A percentile compares a stretch with the other conserved stretches of the same genome.
Conservation (phyloP, 2,888 invertebrate species). For the Torymus tubicola region DNA sequence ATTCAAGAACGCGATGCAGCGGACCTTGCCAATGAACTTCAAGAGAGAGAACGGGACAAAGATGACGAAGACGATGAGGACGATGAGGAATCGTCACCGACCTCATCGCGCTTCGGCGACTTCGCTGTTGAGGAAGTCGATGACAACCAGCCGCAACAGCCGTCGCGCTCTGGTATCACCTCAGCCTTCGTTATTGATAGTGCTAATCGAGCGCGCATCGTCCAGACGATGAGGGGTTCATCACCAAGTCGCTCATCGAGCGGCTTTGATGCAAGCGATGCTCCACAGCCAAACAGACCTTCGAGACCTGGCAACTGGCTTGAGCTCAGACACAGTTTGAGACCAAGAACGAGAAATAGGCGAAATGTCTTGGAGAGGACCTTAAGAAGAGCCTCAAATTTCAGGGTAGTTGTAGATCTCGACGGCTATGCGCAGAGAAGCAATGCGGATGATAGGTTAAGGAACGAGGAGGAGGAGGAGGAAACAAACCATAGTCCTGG, state of each 20-base stretch:
- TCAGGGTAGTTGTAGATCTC: conserved; percentile 63
- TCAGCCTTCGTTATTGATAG: conserved; percentile 71
- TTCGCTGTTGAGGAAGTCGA: conserved; percentile 65
- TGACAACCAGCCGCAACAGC: conserved; percentile 64
- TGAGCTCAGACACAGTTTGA: conserved; percentile 61
- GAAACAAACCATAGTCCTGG: conserved; percentile 42
- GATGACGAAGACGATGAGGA: conserved; percentile 55
- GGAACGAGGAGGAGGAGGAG: conserved; percentile 60
- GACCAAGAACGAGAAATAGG: conserved; percentile 59
- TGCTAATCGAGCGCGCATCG: conserved; percentile 64
- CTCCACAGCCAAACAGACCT: conserved; percentile 63
- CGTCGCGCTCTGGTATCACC: conserved; percentile 68
- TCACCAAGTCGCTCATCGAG: conserved; percentile 42
- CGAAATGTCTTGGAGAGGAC: neutral
- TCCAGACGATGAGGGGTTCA: conserved; percentile 62
- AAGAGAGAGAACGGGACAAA: conserved; percentile 60
- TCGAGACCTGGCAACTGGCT: conserved; percentile 66
- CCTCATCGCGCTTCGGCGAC: conserved; percentile 61
- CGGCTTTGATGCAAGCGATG: conserved; percentile 63
- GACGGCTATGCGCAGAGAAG: conserved; percentile 45
- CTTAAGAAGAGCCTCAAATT: conserved; percentile 57
- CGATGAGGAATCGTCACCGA: neutral
- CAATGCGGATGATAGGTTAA: conserved; percentile 28
- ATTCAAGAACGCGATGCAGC: conserved; percentile 83
- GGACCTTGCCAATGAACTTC: conserved; percentile 68